Percentiles rank a stretch among this genome's conserved stretches.
Evolutionary conservation across 2,888 invertebrate species (phyloP).

Genomic region (Agrotis exclamationis): DNA sequence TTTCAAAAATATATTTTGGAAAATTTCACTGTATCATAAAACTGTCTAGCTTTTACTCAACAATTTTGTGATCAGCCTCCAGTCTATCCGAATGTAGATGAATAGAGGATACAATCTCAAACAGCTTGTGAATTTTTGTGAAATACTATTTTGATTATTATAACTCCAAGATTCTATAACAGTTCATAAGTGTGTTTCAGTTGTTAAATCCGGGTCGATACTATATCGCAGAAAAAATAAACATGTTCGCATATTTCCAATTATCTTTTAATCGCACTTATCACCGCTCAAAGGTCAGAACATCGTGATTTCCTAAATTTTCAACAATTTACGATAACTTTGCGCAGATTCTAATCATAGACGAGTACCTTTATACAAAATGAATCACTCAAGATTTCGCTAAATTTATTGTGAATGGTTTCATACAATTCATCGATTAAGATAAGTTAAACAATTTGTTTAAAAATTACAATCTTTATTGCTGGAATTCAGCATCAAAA

Average conservation of each 20-base stretch:
- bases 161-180: not conserved
- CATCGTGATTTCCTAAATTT: slow-evolving; percentile 24
- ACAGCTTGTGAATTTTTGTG: not conserved
- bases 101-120: too few species aligned
- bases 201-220: not conserved
- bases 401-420: not conserved
- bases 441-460: too few species aligned
- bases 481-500: too few species aligned
- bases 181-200: not conserved
- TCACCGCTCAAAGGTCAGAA: slow-evolving; percentile 35
- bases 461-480: too few species aligned
- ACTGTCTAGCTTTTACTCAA: too few species aligned
- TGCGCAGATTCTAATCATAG: slow-evolving; percentile 21
- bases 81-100: too few species aligned
- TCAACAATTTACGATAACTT: slow-evolving; percentile 8
- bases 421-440: not conserved
- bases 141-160: not conserved
- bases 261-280: slow-evolving; percentile 18
- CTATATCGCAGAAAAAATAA: not conserved
- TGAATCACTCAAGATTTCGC: slow-evolving; percentile 12
- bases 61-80: too few species aligned
- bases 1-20: not conserved
- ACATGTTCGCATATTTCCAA: not conserved
- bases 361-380: slow-evolving; percentile 4
- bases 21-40: not conserved